Evolutionary conservation across 2,888 invertebrate genomes (phyloP).

Genomic region (Unio pictorum): DNA sequence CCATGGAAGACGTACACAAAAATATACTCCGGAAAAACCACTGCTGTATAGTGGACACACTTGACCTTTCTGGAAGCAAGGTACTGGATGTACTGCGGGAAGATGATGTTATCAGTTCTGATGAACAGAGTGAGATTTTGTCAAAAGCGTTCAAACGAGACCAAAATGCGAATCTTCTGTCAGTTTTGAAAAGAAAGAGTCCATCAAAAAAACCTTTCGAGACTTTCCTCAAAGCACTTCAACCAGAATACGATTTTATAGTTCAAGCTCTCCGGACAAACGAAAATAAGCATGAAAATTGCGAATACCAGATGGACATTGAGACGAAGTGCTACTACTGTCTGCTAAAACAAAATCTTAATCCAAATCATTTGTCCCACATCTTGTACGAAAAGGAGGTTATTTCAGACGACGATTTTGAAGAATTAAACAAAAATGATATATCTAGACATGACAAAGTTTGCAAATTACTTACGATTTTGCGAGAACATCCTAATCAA

Average conservation of each 20-base stretch:
- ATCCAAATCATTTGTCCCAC: conserved; percentile 5
- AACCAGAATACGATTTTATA: conserved; percentile 5
- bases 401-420: conserved; percentile 9
- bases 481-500: not conserved
- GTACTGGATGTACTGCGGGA: conserved; percentile 4
- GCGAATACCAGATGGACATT: too few species aligned
- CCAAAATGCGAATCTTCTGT: conserved; percentile 5
- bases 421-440: not conserved
- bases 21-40: conserved; percentile 4
- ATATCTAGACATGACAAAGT: not conserved
- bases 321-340: too few species aligned
- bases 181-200: conserved; percentile 6
- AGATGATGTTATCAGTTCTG: conserved; percentile 10
- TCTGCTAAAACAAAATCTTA: conserved; percentile 2
- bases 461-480: not conserved
- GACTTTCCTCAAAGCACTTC: conserved; percentile 2
- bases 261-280: not conserved
- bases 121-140: conserved; percentile 6
- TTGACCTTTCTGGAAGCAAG: conserved; percentile 4
- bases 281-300: too few species aligned
- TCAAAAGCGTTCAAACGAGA: conserved; percentile 3
- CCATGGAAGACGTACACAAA: not conserved
- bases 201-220: not conserved
- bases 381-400: conserved; percentile 3
- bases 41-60: not conserved